Base-by-base conservation (phyloP, 2,888 invertebrate genomes). In the Endotricha flammealis region DNA sequence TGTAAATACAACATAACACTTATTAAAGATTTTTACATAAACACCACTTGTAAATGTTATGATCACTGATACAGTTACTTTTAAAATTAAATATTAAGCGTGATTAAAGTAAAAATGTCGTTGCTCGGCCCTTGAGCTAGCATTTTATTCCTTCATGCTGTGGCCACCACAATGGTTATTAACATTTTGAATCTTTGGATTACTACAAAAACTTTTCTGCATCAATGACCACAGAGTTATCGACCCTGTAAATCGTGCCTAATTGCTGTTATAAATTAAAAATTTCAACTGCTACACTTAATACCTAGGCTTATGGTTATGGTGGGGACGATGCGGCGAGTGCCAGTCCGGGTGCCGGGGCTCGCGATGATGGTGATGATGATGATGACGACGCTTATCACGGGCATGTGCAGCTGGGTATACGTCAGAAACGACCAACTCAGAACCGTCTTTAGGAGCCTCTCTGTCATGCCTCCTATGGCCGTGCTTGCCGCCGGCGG, bases 311-410 rank as follows among this genome's bases (percentile, higher is more conserved):
- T 88, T 88, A 52, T 88, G 87, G 34, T 82, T 82, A 45, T 88
- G 87, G 53, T 76, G 80, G 77, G 88, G 70, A 72, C 81, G 78
- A 53, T 89, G 71, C n/a, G 67, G 88, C 40, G 89, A 88, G 48
- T 88, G 87, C 76, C 88, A 89, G 49, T 90, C 90, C n/a, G 87
- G 79, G 37, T 87, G 81, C 36, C 88, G 79, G 37, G 88, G 86
- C 48, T 91, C 90, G 51, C 92, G 91, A 64, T 93, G 93, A 53
- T 93, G 93, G 55, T 93, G 93, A 49, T 93, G 93, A 48, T 93
- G 92, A 48, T 92, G 92, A 36, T 90, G 92, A 17, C 91, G 88
- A 37, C 92, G 90, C 70, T 91, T 91, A 58, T 90, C 89, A 14
- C 70, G 53, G 48, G 59, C 67, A 69, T 56, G 76, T 37, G 60